These are phyloP conservation scores for Seriola quinqueradiata DNA, from an alignment of 2,113 vertebrate genomes.

Conservation along the genomic window DNA sequence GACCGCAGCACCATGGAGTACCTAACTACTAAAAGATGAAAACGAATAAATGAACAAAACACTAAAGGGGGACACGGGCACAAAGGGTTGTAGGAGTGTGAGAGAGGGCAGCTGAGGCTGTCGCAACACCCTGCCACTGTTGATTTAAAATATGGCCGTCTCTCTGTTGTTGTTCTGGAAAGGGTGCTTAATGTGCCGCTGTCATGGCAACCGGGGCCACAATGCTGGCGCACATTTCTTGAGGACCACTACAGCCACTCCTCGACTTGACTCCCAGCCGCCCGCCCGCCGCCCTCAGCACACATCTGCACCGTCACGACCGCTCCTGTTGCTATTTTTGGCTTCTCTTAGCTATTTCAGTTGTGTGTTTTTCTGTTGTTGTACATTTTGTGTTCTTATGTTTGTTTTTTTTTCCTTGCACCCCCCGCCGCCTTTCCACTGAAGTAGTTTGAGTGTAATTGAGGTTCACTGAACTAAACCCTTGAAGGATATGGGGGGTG, in stretches of 20 bases:
- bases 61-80: slow-evolving; percentile 34
- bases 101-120: slow-evolving; percentile 47
- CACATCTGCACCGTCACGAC: slow-evolving; percentile 66
- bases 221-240: slow-evolving; percentile 64
- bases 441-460: slow-evolving; percentile 63
- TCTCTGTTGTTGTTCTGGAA: slow-evolving; percentile 70
- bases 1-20: slow-evolving; percentile 60
- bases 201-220: slow-evolving; percentile 73
- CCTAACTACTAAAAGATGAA: slow-evolving; percentile 53
- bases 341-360: slow-evolving; percentile 74
- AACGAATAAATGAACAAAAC: slow-evolving; percentile 54
- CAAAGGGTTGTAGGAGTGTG: slow-evolving; percentile 27
- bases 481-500: slow-evolving; percentile 4
- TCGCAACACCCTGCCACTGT: slow-evolving; percentile 59
- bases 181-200: slow-evolving; percentile 70
- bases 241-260: slow-evolving; percentile 73
- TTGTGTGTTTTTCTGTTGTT: slow-evolving; percentile 68
- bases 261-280: slow-evolving; percentile 48
- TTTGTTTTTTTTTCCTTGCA: neutral
- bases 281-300: slow-evolving; percentile 43
- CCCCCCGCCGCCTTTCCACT: slow-evolving; percentile 46
- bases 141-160: slow-evolving; percentile 65
- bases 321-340: slow-evolving; percentile 73
- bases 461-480: slow-evolving; percentile 56
- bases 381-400: slow-evolving; percentile 67